Evolutionary conservation across 1,140 invertebrate genomes (phyloP), one percentile per base, ranked within the genome.

Genomic region (Dreissena polymorpha): DNA sequence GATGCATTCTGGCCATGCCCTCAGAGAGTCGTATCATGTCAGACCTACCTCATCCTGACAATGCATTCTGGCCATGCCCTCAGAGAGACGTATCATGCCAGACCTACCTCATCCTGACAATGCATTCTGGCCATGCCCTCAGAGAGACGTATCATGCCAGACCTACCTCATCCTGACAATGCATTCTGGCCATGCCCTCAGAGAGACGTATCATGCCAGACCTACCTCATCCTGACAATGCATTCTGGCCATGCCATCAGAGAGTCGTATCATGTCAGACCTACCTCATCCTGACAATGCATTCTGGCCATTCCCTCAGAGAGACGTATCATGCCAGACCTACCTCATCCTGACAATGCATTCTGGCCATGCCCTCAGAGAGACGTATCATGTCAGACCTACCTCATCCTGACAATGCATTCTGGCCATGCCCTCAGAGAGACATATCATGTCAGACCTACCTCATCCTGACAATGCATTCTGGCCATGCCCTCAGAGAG

Each of bases 121-220:
- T 99, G 96, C 94, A 99, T 95, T 92, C 98, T 96, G 53, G 99
- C 98, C 94, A 99, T 96, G 14, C 96, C 98, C 94, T 99, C 99
- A 8, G 98, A 97, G 14, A 99, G 94, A 50, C 99, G 96, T 88
- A 99, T 96, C 95, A 99, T 96, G 90, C 97, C n/a, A n/a, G n/a
- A n/a, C n/a, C n/a, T n/a, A n/a, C n/a, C n/a, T n/a, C n/a, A n/a
- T n/a, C n/a, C n/a, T n/a, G n/a, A n/a, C n/a, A n/a, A n/a, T n/a
- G n/a, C n/a, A n/a, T n/a, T n/a, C n/a, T 39, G 39, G 39, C 39
- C 39, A 5, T 39, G 39, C 8, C 2, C 3, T 39, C 8, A 5
- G 39, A 39, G 39, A 5, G 39, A 39, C n/a, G n/a, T n/a, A n/a
- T 39, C 39, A 2, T 39, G 39, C 10, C 2, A 3, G 21, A 60